Base-by-base conservation (phyloP, 1,140 invertebrate genomes). In the Melipona quadrifasciata region DNA sequence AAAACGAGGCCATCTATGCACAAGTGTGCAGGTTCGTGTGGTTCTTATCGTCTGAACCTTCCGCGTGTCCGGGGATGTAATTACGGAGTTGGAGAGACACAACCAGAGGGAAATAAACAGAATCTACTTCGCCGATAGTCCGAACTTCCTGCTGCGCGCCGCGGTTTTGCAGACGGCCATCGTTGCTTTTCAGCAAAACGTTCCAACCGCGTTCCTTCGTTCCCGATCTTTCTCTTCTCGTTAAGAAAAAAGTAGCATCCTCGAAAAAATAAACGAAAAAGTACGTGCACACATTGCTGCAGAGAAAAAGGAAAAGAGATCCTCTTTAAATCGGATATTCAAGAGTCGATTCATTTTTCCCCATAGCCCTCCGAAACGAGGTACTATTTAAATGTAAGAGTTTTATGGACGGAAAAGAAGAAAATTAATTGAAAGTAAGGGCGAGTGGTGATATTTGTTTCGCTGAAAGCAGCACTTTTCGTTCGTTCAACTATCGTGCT, bases 11-110 rank as follows among this genome's bases (percentile, higher is more conserved):
- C 55, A 70, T 27, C n/a, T 67, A 16, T 27, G 31, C 21, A 4
- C 1, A 21, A 61, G 14, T 14, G 67, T 61, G 39, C 14, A 55
- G 65, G 53, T 80, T 70, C 64, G 64, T 70, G 47, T n/a, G 55
- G 55, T 70, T 86, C 84, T 89, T 87, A 89, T 89, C 87, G 70
- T 84, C 39, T 51, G 80, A 70, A 67, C 85, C 71, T 65, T 85
- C 55, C 67, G 55, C 47, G 75, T 70, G 71, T 82, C 53, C 24
- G 58, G 47, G 82, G 82, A 80, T 85, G 87, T 87, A 90, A 90
- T 90, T 90, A 90, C 82, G 68, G 73, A 71, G 78, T 77, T 73
- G 80, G 31, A 85, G 79, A 77, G 58, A 77, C 65, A 70, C 67
- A 64, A 2, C 68, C 47, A 65, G 73, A 85, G 21, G 53, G 70